Percentiles rank a stretch among this genome's conserved stretches.
Evolutionary conservation across 23 tunicate species (phyloP).

Genomic region (Trididemnum miniatum): DNA sequence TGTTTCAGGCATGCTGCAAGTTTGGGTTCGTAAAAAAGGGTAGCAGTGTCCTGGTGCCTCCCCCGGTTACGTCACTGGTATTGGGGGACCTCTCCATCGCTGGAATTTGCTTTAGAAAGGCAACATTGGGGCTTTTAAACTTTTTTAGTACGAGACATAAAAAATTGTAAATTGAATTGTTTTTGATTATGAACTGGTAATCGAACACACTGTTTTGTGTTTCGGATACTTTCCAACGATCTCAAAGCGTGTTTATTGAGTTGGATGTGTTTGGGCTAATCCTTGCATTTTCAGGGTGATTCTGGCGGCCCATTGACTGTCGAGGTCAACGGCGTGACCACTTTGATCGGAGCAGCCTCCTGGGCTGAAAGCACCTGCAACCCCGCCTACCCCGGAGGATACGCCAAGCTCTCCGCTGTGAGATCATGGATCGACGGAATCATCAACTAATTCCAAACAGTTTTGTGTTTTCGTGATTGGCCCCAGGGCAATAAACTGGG

Average conservation of each 20-base stretch:
- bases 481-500: no score
- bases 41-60: background rate
- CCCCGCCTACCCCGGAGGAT: conserved; percentile 57
- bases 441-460: conserved; percentile 20
- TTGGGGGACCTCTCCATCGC: no score
- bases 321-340: conserved; percentile 39
- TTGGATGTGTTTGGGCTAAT: background rate
- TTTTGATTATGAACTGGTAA: no score
- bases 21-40: background rate
- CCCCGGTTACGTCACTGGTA: background rate
- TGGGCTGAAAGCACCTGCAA: conserved; percentile 84
- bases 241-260: background rate
- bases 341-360: conserved; percentile 74
- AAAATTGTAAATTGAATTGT: no score
- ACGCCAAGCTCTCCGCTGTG: conserved; percentile 76
- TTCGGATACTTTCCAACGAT: no score
- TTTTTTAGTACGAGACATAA: no score
- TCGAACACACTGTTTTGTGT: no score
- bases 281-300: conserved; percentile 68
- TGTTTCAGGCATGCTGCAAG: background rate
- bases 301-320: conserved; percentile 85
- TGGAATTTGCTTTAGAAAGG: no score
- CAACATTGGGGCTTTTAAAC: no score
- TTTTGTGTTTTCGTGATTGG: no score
- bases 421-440: conserved; percentile 57